These are phyloP conservation scores for Oriolus oriolus DNA, from an alignment of 2,113 vertebrate genomes.

Conservation along the genomic window DNA sequence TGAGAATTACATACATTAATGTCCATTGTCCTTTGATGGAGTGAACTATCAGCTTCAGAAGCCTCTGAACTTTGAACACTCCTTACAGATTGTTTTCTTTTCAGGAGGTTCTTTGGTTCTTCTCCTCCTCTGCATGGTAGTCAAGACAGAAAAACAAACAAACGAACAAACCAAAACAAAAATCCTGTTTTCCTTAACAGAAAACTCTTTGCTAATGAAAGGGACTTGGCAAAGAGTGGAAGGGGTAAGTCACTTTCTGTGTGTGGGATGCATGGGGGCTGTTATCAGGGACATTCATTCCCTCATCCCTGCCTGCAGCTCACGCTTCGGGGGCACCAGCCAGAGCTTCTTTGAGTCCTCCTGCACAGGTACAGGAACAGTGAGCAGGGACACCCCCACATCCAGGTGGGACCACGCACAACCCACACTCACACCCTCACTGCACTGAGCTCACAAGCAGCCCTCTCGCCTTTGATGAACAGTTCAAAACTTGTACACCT, in stretches of 20 bases:
- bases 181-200: neutral
- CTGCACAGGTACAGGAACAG: neutral
- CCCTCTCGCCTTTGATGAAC: neutral
- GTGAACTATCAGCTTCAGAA: neutral
- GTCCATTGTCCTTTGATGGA: neutral
- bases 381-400: neutral
- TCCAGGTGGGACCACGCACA: neutral
- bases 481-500: neutral
- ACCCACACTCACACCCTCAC: rapidly evolving
- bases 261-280: too few species aligned
- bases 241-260: neutral
- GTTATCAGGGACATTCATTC: rapidly evolving
- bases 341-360: neutral
- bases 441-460: neutral
- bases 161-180: neutral
- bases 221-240: neutral
- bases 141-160: neutral
- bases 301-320: neutral
- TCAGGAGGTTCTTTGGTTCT: neutral
- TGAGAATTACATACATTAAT: too few species aligned
- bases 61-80: neutral
- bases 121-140: neutral
- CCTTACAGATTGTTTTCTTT: rapidly evolving
- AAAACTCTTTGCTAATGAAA: neutral
- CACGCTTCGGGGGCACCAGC: rapidly evolving